Evolutionary conservation across 2,888 invertebrate species (phyloP).

Genomic region (Mesoligia furuncula): DNA sequence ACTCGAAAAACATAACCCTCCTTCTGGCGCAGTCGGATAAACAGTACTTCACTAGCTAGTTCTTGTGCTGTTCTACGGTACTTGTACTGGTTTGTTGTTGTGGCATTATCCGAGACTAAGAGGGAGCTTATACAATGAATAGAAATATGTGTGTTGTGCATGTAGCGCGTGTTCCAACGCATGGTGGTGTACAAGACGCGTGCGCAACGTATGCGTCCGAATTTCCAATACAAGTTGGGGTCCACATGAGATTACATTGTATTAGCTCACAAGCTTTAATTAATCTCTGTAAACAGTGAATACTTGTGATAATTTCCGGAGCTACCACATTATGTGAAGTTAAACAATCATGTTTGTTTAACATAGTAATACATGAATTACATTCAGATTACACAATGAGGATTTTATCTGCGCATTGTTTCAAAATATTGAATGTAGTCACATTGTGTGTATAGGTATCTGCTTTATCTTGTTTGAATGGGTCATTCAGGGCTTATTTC

Average conservation of each 20-base stretch:
- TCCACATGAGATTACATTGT: neutral
- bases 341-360: conserved; percentile 14
- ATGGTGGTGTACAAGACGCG: neutral
- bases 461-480: conserved; percentile 48
- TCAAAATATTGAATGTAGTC: conserved; percentile 27
- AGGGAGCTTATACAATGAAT: neutral
- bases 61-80: too few species aligned
- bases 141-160: neutral
- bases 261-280: conserved; percentile 12
- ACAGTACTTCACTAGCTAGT: too few species aligned
- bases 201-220: neutral
- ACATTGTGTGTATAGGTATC: conserved; percentile 34
- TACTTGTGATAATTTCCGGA: conserved; percentile 16
- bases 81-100: too few species aligned
- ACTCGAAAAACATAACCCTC: too few species aligned
- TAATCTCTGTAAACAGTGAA: neutral
- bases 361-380: conserved; percentile 1
- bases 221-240: neutral
- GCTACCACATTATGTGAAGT: conserved; percentile 4
- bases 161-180: neutral
- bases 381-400: conserved; percentile 24
- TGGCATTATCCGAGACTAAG: neutral
- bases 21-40: too few species aligned
- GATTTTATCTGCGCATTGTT: conserved; percentile 54
- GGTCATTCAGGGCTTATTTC: conserved; percentile 56